phyloP scores from a whole-genome alignment of 2,797 vertebrate genomes.

The Poeciliopsis turneri region DNA sequence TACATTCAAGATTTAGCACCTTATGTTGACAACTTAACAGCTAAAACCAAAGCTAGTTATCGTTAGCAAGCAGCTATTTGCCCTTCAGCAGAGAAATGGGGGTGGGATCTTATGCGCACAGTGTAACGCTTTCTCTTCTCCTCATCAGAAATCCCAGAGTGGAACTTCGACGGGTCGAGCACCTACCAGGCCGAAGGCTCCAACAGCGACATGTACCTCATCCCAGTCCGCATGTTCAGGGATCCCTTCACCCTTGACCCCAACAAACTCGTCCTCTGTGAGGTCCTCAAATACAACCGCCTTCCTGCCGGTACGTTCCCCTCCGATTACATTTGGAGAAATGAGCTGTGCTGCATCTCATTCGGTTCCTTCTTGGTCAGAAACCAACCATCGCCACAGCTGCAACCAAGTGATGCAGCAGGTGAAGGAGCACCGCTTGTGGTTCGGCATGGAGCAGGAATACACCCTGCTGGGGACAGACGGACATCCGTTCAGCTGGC shows the following conservation, averaged over 20 bases:
- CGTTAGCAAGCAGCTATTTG: no score
- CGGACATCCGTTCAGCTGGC: slow-evolving; percentile 87
- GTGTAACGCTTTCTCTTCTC: no score
- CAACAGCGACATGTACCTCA: slow-evolving; percentile 89
- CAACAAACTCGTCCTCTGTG: slow-evolving; percentile 92
- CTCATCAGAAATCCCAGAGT: slow-evolving; percentile 85
- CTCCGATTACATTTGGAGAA: neutral
- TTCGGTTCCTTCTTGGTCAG: slow-evolving; percentile 55
- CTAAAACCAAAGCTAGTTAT: no score
- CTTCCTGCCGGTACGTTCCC: slow-evolving; percentile 78
- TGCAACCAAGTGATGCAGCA: slow-evolving; percentile 86
- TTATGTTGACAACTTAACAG: no score
- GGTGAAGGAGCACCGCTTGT: slow-evolving; percentile 76
- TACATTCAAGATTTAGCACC: no score
- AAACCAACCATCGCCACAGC: slow-evolving; percentile 81
- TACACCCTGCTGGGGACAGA: slow-evolving; percentile 85
- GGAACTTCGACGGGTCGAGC: slow-evolving; percentile 90
- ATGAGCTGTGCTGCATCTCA: slow-evolving; percentile 8
- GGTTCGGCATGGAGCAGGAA: slow-evolving; percentile 94
- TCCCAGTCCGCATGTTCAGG: slow-evolving; percentile 86
- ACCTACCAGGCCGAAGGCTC: slow-evolving; percentile 82
- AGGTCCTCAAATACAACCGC: slow-evolving; percentile 86
- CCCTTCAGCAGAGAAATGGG: no score
- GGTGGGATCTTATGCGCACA: no score
- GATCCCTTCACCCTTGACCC: slow-evolving; percentile 88